These are phyloP conservation scores for Cichladusa arquata DNA, from an alignment of 2,113 vertebrate genomes.

Conservation along the genomic window DNA sequence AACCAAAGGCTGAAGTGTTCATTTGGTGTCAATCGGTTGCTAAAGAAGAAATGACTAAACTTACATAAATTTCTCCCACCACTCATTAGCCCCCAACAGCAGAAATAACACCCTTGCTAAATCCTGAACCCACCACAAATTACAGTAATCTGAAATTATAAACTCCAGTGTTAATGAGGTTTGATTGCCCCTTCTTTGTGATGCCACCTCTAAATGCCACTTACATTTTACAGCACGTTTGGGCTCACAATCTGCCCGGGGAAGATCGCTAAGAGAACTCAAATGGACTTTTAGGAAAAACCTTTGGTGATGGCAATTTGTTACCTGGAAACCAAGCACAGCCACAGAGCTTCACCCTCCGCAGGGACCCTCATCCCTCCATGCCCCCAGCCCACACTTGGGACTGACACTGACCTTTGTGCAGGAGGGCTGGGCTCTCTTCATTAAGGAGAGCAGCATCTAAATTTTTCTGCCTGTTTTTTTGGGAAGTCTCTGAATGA, in stretches of 20 bases:
- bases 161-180: constrained; percentile 62
- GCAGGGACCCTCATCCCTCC: neutral
- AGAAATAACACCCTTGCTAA: constrained; percentile 63
- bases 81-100: constrained; percentile 40
- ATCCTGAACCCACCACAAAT: constrained; percentile 45
- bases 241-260: constrained; percentile 6
- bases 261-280: constrained; percentile 31
- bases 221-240: constrained; percentile 10
- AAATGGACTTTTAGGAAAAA: constrained; percentile 45
- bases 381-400: neutral
- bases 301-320: constrained; percentile 42
- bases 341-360: neutral
- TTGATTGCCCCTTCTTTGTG: constrained; percentile 53
- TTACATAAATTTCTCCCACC: neutral
- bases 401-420: neutral
- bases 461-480: constrained; percentile 7
- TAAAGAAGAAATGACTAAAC: neutral
- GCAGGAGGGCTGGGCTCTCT: neutral
- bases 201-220: constrained; percentile 43
- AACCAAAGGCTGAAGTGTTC: neutral
- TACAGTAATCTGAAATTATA: constrained; percentile 68
- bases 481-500: constrained; percentile 14
- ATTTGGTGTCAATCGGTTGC: neutral
- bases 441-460: neutral
- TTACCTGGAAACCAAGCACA: constrained; percentile 33